Evolutionary conservation across 1,140 invertebrate species (phyloP).

Genomic region (Macrocentrus cingulum): DNA sequence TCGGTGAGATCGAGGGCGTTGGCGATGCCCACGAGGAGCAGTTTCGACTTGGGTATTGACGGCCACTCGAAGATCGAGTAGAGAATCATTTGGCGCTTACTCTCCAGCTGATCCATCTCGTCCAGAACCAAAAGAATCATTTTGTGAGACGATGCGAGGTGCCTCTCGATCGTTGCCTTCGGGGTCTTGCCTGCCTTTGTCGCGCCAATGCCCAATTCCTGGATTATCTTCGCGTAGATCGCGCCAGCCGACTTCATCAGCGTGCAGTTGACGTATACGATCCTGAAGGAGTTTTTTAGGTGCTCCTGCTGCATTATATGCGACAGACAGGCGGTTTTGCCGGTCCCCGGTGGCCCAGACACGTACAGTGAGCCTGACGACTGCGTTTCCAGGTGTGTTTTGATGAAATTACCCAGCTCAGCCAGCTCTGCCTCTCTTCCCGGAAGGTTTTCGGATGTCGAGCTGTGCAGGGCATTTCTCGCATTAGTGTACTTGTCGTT

Average conservation of each 20-base stretch:
- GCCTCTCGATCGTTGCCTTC: slow-evolving; percentile 68
- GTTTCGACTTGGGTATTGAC: slow-evolving; percentile 64
- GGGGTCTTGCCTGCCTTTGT: slow-evolving; percentile 62
- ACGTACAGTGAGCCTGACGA: slow-evolving; percentile 85
- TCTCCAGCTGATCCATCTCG: slow-evolving; percentile 92
- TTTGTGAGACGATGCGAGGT: slow-evolving; percentile 65
- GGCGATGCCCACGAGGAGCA: slow-evolving; percentile 90
- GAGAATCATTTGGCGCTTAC: slow-evolving; percentile 81
- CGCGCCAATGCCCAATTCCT: slow-evolving; percentile 65
- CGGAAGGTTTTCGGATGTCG: slow-evolving; percentile 67
- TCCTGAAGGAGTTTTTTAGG: slow-evolving; percentile 63
- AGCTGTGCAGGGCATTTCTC: slow-evolving; percentile 70
- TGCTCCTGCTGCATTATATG: slow-evolving; percentile 68
- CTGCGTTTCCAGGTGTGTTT: slow-evolving; percentile 65
- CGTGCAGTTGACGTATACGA: slow-evolving; percentile 82
- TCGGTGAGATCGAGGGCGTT: slow-evolving; percentile 96
- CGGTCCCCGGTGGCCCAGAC: slow-evolving; percentile 94
- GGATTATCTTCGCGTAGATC: slow-evolving; percentile 72
- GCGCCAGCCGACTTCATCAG: slow-evolving; percentile 72
- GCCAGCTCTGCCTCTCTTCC: slow-evolving; percentile 78
- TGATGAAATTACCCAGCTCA: slow-evolving; percentile 72
- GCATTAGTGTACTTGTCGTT: slow-evolving; percentile 61
- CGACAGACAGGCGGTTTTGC: slow-evolving; percentile 88
- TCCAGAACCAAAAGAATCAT: slow-evolving; percentile 86
- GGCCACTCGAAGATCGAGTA: slow-evolving; percentile 96